phyloP scores from a whole-genome alignment of 1,140 invertebrate species.

The Zaprionus camerounensis region DNA sequence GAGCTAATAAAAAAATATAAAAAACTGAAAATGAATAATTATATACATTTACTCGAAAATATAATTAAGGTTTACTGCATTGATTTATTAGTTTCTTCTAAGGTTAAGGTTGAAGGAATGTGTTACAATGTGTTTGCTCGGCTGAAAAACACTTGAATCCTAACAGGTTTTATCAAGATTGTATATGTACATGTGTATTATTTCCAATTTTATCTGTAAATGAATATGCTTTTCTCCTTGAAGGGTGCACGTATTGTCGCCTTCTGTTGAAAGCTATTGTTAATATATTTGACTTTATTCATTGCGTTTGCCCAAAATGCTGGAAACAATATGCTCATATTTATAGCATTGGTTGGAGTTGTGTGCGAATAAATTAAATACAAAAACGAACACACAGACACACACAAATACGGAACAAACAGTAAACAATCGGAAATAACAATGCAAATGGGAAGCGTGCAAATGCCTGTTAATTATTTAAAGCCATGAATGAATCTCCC shows the following conservation, averaged over 20 bases:
- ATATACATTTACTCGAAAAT: neutral
- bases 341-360: conserved; percentile 17
- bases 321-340: conserved; percentile 40
- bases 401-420: conserved; percentile 13
- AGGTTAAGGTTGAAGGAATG: neutral
- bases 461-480: conserved; percentile 70
- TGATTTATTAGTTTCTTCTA: neutral
- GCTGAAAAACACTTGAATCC: neutral
- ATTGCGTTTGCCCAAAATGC: conserved; percentile 16
- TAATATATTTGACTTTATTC: conserved; percentile 48
- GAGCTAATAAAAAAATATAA: conserved; percentile 1
- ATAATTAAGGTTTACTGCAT: neutral
- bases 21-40: neutral
- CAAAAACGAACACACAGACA: conserved; percentile 13
- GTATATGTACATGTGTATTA: neutral
- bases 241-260: neutral
- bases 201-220: neutral
- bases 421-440: conserved; percentile 11
- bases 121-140: neutral
- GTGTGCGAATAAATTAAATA: conserved; percentile 41
- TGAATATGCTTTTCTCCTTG: neutral
- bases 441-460: conserved; percentile 25
- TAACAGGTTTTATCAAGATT: neutral
- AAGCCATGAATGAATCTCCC: conserved; percentile 31
- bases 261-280: conserved; percentile 7